Percentiles rank a stretch among this genome's conserved stretches.
Conservation (phyloP, 2,797 vertebrate species). For the Dermochelys coriacea region DNA sequence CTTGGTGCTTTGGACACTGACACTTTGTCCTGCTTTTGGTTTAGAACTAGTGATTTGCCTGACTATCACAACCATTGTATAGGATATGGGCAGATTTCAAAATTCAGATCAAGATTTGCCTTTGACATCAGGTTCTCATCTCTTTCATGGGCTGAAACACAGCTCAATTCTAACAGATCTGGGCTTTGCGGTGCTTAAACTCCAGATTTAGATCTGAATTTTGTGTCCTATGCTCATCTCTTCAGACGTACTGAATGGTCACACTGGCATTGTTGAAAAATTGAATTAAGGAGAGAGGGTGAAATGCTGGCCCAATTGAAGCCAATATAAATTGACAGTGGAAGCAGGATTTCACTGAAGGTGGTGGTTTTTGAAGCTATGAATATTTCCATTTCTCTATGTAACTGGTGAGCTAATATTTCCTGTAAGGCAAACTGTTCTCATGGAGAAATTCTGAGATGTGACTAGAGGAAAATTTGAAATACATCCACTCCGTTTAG, state of each 20-base stretch:
- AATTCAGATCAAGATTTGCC: not conserved
- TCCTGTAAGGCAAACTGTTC: not conserved
- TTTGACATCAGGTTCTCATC: not conserved
- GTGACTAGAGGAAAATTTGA: not conserved
- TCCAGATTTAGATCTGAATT: not conserved
- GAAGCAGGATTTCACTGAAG: not conserved
- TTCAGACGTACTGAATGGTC: not conserved
- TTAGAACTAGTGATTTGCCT: not conserved
- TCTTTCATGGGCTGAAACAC: not conserved
- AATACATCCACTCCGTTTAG: accelerated
- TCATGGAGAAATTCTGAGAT: not conserved
- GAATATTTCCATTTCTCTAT: not conserved
- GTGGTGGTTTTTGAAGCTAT: not conserved
- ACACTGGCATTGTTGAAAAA: not conserved
- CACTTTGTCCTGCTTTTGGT: not conserved
- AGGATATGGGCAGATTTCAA: not conserved
- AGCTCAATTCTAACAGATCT: not conserved
- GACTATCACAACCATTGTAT: not conserved
- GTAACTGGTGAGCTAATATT: not conserved
- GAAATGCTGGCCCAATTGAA: not conserved
- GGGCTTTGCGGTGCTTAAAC: not conserved
- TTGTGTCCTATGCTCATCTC: not conserved
- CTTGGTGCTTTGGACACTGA: not conserved
- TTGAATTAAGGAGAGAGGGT: not conserved
- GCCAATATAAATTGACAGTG: not conserved